Base-by-base conservation (phyloP, 2,888 invertebrate species). In the Lampropteryx suffumata region DNA sequence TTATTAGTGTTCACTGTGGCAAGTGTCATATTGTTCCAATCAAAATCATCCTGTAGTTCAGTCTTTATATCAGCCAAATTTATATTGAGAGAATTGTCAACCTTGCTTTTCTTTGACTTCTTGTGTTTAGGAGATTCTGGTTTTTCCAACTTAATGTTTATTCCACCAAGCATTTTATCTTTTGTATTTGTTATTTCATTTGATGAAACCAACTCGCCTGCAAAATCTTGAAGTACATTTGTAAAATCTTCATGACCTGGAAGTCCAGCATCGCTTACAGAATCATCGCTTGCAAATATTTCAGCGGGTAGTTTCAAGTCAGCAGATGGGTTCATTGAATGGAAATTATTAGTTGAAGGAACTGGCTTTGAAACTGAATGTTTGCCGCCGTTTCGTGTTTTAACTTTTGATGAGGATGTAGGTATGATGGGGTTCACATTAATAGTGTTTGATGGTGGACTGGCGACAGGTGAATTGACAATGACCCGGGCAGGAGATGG, bases 201-300 rank as follows among this genome's bases (percentile, higher is more conserved):
- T 32, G n/a, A 10, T 28, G 24, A 24, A n/a, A 32, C 9, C 0
- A 69, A 53, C 28, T 69, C 61, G 5, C 67, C 57, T 13, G 74
- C 64, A 6, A 77, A 57, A 29, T 85, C 82, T 44, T 77, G 69
- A 2, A 86, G 62, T 12, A 74, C 63, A 59, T 72, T 77, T 34
- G 75, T 73, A 14, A 76, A 61, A 13, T 86, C 86, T 39, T 88
- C 89, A 8, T 68, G 47, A 9, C 70, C 55, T 27, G 71, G 56
- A 0, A 80, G 57, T 7, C 89, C 84, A 27, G 81, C 73, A 47
- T 90, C 90, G 57, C 88, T 85, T 0, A 78, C 75, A 8, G 90
- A 89, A 57, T 91, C 91, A 60, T 90, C 90, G 61, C 87, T 89
- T 36, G 90, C 91, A 70, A 91, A 91, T 67, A 91, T 91, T 55